phyloP scores from a whole-genome alignment of 2,797 vertebrate species.

The Mallotus villosus region DNA sequence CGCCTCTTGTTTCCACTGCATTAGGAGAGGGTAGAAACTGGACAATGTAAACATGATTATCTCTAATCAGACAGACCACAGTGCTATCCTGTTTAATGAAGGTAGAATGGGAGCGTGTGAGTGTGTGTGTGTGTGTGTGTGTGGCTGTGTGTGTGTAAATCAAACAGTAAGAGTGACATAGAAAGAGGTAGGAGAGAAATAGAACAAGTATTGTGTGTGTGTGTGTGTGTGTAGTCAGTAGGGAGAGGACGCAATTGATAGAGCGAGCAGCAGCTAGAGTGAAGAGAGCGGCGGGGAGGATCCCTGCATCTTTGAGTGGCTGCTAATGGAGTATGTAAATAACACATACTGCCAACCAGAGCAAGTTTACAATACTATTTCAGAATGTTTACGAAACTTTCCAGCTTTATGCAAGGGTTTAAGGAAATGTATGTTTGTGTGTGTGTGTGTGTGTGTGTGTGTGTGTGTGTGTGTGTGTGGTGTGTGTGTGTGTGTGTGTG shows the following conservation, averaged over 20 bases:
- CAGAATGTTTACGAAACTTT: background rate
- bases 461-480: background rate
- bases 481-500: background rate
- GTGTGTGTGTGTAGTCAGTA: background rate
- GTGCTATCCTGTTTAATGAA: constrained; percentile 28
- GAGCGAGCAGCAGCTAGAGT: background rate
- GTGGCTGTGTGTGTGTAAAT: background rate
- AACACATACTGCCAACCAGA: background rate
- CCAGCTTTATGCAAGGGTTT: too few relatives aligned
- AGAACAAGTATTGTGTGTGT: background rate
- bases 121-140: background rate
- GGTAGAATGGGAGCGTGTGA: background rate
- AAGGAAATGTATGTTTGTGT: background rate
- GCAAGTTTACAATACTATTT: background rate
- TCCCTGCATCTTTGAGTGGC: background rate
- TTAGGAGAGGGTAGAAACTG: constrained; percentile 31
- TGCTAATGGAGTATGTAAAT: background rate
- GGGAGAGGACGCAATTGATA: background rate
- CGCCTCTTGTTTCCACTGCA: constrained; percentile 29
- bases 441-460: background rate
- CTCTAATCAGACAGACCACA: constrained; percentile 44
- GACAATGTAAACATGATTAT: constrained; percentile 52
- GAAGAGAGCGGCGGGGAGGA: background rate
- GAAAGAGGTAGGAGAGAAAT: background rate
- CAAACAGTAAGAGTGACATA: too few relatives aligned